These are phyloP conservation scores for Mythimna pallens DNA, from an alignment of 2,888 invertebrate species.

Conservation along the genomic window DNA sequence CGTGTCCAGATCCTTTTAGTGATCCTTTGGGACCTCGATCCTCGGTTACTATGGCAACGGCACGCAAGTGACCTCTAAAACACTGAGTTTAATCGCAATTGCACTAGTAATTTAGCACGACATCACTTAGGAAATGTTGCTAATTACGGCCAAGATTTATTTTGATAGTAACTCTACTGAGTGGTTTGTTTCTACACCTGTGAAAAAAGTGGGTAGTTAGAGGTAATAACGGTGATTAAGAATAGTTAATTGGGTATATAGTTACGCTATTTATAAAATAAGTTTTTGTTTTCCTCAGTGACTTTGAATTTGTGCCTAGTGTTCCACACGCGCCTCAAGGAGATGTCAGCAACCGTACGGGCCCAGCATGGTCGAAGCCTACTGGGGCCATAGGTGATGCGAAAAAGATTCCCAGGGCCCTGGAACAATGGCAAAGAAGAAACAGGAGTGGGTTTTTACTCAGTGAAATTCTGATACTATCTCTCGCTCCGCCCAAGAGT, in stretches of 20 bases:
- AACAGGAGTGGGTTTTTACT: too few relatives aligned
- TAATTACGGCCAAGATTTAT: constrained; percentile 61
- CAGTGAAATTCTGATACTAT: too few relatives aligned
- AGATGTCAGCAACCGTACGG: too few relatives aligned
- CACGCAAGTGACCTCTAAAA: constrained; percentile 72
- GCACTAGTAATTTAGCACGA: constrained; percentile 69
- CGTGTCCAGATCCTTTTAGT: constrained; percentile 69
- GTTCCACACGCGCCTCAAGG: too few relatives aligned
- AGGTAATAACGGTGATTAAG: constrained; percentile 14
- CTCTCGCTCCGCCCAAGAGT: too few relatives aligned
- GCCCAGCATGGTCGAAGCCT: too few relatives aligned
- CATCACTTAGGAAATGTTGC: constrained; percentile 61
- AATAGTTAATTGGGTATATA: constrained; percentile 15
- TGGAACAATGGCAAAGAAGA: too few relatives aligned
- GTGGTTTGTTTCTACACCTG: constrained; percentile 20
- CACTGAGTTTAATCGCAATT: constrained; percentile 69
- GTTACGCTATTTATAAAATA: constrained; percentile 1
- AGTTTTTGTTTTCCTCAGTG: too few relatives aligned
- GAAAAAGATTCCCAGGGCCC: too few relatives aligned
- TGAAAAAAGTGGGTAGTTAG: constrained; percentile 23
- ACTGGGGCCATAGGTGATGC: too few relatives aligned
- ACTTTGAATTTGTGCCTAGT: too few relatives aligned
- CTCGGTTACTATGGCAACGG: constrained; percentile 70
- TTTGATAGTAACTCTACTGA: constrained; percentile 36
- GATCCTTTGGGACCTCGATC: constrained; percentile 68